Evolutionary conservation across 2,888 invertebrate species (phyloP).

Genomic region (Drosophila subsilvestris): DNA sequence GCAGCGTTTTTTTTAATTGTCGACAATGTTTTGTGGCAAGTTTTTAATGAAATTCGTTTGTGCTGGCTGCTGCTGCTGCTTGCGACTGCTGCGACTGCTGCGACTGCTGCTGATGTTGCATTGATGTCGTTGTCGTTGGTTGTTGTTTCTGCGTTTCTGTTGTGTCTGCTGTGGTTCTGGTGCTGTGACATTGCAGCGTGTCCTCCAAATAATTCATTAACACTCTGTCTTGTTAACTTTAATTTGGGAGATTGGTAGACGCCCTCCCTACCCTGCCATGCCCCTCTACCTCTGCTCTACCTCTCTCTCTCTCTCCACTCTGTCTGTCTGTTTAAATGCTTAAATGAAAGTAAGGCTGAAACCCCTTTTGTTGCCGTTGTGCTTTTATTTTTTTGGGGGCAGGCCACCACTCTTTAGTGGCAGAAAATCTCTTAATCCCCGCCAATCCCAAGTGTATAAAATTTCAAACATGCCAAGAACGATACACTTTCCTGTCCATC

Average conservation of each 20-base stretch:
- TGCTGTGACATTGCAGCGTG: conserved; percentile 68
- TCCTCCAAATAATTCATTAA: conserved; percentile 84
- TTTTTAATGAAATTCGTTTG: conserved; percentile 78
- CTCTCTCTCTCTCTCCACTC: conserved; percentile 11
- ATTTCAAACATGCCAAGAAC: conserved; percentile 77
- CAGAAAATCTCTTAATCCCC: conserved; percentile 70
- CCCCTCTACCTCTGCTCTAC: not conserved
- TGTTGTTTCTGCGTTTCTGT: conserved; percentile 24
- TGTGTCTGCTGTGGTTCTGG: conserved; percentile 50
- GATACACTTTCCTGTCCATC: conserved; percentile 78
- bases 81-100: too few species aligned
- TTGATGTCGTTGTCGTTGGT: not conserved
- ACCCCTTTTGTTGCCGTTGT: conserved; percentile 7
- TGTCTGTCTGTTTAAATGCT: conserved; percentile 35
- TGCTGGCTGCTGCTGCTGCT: not conserved
- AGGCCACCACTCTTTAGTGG: conserved; percentile 28
- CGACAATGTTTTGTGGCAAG: conserved; percentile 79
- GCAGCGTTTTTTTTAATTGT: conserved; percentile 62
- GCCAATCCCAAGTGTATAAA: conserved; percentile 72
- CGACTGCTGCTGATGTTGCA: not conserved
- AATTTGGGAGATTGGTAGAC: conserved; percentile 59
- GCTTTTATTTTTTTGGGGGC: conserved; percentile 23
- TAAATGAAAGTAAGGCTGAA: conserved; percentile 25
- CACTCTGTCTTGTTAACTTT: conserved; percentile 81
- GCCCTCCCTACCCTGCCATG: not conserved